Percentiles rank a stretch among this genome's conserved stretches.
Evolutionary conservation across 2,797 vertebrate genomes (phyloP).

Genomic region (Taeniopygia guttata): DNA sequence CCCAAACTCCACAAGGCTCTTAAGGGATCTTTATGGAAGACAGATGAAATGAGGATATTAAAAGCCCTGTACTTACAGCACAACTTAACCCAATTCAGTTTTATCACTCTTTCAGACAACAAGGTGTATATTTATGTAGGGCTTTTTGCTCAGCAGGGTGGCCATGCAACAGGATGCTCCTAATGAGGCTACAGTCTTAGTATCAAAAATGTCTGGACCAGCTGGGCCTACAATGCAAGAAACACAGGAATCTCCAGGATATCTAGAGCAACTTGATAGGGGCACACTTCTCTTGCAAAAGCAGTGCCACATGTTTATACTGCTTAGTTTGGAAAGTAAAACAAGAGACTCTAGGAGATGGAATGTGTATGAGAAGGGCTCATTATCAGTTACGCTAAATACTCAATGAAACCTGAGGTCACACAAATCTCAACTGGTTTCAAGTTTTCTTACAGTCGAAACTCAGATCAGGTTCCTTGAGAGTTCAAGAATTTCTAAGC

Average conservation of each 20-base stretch:
- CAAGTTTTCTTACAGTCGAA: constrained; percentile 8
- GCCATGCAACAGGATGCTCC: background rate
- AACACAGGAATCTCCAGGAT: background rate
- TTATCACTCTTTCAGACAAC: background rate
- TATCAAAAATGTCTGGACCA: background rate
- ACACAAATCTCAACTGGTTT: constrained; percentile 6
- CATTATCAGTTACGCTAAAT: background rate
- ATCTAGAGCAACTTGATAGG: background rate
- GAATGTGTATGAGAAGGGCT: background rate
- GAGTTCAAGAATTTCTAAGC: constrained; percentile 45
- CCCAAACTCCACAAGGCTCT: background rate
- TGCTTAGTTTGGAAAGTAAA: background rate
- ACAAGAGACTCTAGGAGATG: background rate
- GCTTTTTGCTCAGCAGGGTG: background rate
- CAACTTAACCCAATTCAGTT: background rate
- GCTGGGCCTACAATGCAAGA: background rate
- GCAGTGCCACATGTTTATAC: background rate
- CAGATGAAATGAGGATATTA: background rate
- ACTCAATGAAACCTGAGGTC: constrained; percentile 8
- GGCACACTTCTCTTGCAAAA: background rate
- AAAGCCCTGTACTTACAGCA: background rate
- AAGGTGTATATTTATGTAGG: background rate
- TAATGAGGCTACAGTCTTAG: background rate
- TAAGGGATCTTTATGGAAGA: background rate
- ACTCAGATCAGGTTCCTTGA: constrained; percentile 9